Conservation (phyloP, 1,140 invertebrate genomes). For the Pantala flavescens region DNA sequence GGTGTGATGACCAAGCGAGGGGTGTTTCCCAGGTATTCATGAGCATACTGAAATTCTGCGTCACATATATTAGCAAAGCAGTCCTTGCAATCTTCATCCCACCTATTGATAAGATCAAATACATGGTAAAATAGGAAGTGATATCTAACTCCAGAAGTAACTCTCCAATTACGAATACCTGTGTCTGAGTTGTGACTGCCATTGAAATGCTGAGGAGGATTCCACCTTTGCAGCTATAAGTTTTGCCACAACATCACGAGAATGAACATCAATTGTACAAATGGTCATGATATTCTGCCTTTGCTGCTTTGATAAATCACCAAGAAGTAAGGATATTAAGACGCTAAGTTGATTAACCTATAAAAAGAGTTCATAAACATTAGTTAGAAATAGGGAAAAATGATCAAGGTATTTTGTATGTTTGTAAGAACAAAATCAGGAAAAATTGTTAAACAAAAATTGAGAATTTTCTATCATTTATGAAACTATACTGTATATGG, state of each 20-base stretch:
- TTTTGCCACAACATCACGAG: slow-evolving; percentile 77
- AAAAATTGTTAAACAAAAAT: too few relatives aligned
- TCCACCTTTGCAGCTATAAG: slow-evolving; percentile 75
- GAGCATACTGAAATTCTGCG: slow-evolving; percentile 65
- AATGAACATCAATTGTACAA: slow-evolving; percentile 88
- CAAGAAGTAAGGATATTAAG: slow-evolving; percentile 68
- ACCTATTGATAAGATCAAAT: slow-evolving; percentile 33
- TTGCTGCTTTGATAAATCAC: slow-evolving; percentile 68
- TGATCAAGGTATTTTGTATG: too few relatives aligned
- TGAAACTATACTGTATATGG: too few relatives aligned
- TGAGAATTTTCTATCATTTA: too few relatives aligned
- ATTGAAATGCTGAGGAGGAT: slow-evolving; percentile 70
- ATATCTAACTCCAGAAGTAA: background rate
- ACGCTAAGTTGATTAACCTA: slow-evolving; percentile 68
- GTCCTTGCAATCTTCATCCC: slow-evolving; percentile 70
- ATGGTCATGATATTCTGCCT: slow-evolving; percentile 92
- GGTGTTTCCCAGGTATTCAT: slow-evolving; percentile 76
- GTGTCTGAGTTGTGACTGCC: slow-evolving; percentile 84
- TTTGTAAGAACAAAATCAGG: too few relatives aligned
- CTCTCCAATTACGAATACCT: slow-evolving; percentile 35
- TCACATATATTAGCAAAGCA: slow-evolving; percentile 91
- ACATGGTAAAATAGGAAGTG: background rate
- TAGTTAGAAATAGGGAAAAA: too few relatives aligned
- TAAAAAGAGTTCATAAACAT: background rate
- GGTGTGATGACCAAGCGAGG: slow-evolving; percentile 75